Evolutionary conservation across 2,888 invertebrate genomes (phyloP).

Genomic region (Eumerus sabulonum): DNA sequence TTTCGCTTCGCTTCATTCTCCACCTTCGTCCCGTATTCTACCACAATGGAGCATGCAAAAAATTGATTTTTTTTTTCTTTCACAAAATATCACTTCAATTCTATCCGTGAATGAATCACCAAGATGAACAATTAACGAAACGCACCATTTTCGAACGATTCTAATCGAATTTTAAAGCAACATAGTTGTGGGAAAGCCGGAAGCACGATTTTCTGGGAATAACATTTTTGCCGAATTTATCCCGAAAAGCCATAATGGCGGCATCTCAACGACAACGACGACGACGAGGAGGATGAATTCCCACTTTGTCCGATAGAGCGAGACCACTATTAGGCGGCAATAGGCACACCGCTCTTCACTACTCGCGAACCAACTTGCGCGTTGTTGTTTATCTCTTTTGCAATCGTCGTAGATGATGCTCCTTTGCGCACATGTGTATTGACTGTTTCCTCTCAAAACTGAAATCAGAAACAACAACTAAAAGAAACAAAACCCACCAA

Average conservation of each 20-base stretch:
- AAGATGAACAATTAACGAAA: conserved; percentile 5
- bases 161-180: conserved; percentile 37
- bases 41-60: conserved; percentile 53
- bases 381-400: conserved; percentile 53
- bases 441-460: neutral
- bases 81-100: conserved; percentile 57
- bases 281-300: conserved; percentile 56
- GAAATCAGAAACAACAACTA: conserved; percentile 4
- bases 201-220: conserved; percentile 53
- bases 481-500: conserved; percentile 7
- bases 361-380: conserved; percentile 54
- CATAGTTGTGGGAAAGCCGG: conserved; percentile 27
- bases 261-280: conserved; percentile 75
- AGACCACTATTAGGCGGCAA: conserved; percentile 50
- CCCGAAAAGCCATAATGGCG: conserved; percentile 91
- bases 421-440: conserved; percentile 23
- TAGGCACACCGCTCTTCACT: too few relatives aligned
- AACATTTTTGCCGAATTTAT: conserved; percentile 74
- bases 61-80: conserved; percentile 63
- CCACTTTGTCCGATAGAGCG: conserved; percentile 69
- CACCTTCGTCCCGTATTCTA: neutral
- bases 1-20: too few relatives aligned
- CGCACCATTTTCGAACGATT: conserved; percentile 38
- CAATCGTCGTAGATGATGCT: conserved; percentile 11
- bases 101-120: conserved; percentile 1